Conservation (phyloP, 2,113 vertebrate species). For the Sorex araneus region DNA sequence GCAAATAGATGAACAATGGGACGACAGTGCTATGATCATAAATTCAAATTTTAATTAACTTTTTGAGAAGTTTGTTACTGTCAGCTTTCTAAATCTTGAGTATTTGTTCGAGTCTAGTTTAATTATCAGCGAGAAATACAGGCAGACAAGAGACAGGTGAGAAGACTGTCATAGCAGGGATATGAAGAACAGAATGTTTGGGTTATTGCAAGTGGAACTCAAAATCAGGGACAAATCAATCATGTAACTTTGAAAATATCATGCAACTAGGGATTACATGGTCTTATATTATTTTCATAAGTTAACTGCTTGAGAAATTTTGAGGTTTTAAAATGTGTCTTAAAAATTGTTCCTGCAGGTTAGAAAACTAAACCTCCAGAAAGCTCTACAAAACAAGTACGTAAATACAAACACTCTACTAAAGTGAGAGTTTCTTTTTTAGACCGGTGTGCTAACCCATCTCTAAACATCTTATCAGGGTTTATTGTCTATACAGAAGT, state of each 20-base stretch:
- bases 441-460: constrained; percentile 49
- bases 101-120: not conserved
- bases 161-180: not conserved
- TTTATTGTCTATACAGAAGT: constrained; percentile 41
- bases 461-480: constrained; percentile 60
- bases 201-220: not conserved
- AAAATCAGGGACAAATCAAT: not conserved
- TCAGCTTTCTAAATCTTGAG: not conserved
- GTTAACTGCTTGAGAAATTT: constrained; percentile 63
- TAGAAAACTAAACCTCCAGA: constrained; percentile 67
- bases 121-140: not conserved
- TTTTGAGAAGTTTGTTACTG: not conserved
- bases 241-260: constrained; percentile 1
- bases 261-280: constrained; percentile 5
- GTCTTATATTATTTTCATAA: constrained; percentile 55
- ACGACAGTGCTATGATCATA: too few species aligned
- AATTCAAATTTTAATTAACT: not conserved
- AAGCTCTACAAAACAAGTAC: constrained; percentile 63
- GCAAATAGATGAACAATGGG: too few species aligned
- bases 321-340: constrained; percentile 60
- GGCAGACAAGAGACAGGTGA: not conserved
- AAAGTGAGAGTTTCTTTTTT: constrained; percentile 58
- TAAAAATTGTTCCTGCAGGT: constrained; percentile 69
- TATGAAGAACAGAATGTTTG: not conserved
- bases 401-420: constrained; percentile 64